Evolutionary conservation across 1,140 invertebrate species (phyloP).

Genomic region (Leptoteleia sp.): DNA sequence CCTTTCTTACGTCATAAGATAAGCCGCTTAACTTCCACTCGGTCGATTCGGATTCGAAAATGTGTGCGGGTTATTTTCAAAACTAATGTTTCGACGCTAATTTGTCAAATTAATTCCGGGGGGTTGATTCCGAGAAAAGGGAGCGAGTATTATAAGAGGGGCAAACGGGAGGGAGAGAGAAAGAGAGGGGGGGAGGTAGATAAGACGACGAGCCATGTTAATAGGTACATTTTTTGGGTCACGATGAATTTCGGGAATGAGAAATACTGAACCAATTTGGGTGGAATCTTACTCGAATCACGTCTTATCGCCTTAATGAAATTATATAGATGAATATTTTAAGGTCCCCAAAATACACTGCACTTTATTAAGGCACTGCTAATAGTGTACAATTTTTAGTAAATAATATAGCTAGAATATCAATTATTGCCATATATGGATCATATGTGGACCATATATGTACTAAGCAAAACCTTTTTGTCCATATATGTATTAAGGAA

Average conservation of each 20-base stretch:
- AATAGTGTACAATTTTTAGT: too few relatives aligned
- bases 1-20: slow-evolving; percentile 54
- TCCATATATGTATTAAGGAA: too few relatives aligned
- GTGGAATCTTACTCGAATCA: slow-evolving; percentile 12
- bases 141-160: too few relatives aligned
- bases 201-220: slow-evolving; percentile 2
- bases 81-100: slow-evolving; percentile 35
- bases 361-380: too few relatives aligned
- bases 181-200: not conserved
- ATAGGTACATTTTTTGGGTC: slow-evolving; percentile 19
- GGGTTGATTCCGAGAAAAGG: not conserved
- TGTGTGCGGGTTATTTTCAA: slow-evolving; percentile 24
- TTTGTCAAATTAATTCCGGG: slow-evolving; percentile 41
- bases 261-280: slow-evolving; percentile 24
- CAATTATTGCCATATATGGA: too few relatives aligned
- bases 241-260: slow-evolving; percentile 13
- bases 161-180: too few relatives aligned
- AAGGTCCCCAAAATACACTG: too few relatives aligned
- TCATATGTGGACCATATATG: too few relatives aligned
- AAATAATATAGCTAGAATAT: too few relatives aligned
- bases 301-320: too few relatives aligned
- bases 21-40: slow-evolving; percentile 51
- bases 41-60: slow-evolving; percentile 13
- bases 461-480: too few relatives aligned
- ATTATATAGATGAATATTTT: too few relatives aligned